phyloP scores from a whole-genome alignment of 2,113 vertebrate species.

The Glaucidium brasilianum region DNA sequence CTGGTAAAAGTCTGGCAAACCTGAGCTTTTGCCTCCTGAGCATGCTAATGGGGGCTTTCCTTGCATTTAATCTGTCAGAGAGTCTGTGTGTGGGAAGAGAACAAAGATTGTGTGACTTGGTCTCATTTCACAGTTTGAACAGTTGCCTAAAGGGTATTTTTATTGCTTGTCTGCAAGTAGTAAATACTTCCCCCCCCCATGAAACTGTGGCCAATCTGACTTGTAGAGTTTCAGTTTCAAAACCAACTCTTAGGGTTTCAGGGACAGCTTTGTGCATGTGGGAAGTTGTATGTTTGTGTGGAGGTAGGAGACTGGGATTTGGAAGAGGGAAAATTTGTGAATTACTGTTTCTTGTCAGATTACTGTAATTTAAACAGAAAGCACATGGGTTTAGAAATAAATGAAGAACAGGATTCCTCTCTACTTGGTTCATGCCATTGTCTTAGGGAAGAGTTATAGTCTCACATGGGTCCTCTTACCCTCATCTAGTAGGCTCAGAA shows the following conservation, averaged over 20 bases:
- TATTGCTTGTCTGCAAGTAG: neutral
- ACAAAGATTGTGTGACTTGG: neutral
- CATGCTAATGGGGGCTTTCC: neutral
- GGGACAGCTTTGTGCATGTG: neutral
- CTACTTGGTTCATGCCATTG: neutral
- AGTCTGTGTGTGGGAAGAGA: neutral
- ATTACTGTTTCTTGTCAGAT: neutral
- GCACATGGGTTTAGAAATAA: neutral
- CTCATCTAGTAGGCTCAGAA: neutral
- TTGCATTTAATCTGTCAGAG: neutral
- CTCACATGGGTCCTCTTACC: fast-evolving
- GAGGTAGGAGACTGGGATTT: neutral
- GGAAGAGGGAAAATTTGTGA: neutral
- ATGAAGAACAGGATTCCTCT: neutral
- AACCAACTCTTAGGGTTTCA: neutral
- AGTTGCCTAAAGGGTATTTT: neutral
- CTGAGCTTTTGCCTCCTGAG: neutral
- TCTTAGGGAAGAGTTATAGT: neutral
- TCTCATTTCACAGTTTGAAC: neutral
- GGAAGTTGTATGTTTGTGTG: neutral
- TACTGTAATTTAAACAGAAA: neutral
- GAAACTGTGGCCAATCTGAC: neutral
- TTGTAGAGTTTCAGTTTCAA: neutral
- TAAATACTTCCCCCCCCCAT: neutral
- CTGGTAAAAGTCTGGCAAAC: neutral